phyloP scores from a whole-genome alignment of 2,797 vertebrate species.

The Thripadectes ignobilis region DNA sequence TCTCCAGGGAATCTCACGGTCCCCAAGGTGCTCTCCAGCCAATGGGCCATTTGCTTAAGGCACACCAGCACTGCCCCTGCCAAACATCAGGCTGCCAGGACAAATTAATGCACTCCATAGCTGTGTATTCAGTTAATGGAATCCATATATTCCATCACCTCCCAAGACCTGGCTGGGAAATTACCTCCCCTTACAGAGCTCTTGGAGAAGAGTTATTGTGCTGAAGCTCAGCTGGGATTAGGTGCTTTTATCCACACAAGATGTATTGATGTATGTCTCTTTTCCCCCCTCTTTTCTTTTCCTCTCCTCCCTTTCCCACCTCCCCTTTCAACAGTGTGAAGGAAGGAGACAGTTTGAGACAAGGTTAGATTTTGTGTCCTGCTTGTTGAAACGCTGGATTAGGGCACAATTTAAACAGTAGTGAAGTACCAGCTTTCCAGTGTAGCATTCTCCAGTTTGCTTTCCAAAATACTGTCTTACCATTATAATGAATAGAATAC shows the following conservation, averaged over 20 bases:
- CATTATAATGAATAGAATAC: neutral
- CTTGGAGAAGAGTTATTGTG: constrained; percentile 6
- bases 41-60: neutral
- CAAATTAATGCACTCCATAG: neutral
- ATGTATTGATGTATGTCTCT: neutral
- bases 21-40: neutral
- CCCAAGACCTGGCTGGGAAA: neutral
- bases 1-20: neutral
- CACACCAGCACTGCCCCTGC: neutral
- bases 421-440: neutral
- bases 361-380: neutral
- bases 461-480: neutral
- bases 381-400: neutral
- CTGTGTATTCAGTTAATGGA: neutral
- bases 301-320: neutral
- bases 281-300: rapidly evolving
- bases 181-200: neutral
- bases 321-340: neutral
- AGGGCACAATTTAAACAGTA: neutral
- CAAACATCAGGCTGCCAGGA: neutral
- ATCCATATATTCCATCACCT: constrained; percentile 13
- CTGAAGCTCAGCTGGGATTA: neutral
- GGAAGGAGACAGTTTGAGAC: neutral
- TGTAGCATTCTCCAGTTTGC: neutral
- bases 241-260: neutral